phyloP scores from a whole-genome alignment of 1,140 invertebrate species.

The Gryllus bimaculatus region DNA sequence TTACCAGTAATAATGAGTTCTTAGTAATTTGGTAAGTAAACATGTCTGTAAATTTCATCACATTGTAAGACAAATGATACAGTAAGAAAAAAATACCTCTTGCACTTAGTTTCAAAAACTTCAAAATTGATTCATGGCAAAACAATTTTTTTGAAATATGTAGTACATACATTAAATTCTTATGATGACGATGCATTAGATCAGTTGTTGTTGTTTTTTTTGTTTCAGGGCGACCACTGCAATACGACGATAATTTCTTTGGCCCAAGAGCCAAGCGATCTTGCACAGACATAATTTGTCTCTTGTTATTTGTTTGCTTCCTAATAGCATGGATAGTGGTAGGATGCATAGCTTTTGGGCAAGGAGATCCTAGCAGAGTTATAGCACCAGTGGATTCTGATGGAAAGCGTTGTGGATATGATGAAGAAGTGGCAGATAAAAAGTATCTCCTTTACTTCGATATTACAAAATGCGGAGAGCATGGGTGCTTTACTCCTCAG shows the following conservation, averaged over 20 bases:
- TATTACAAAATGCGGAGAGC: conserved; percentile 59
- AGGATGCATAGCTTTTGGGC: conserved; percentile 51
- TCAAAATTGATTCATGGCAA: too few relatives aligned
- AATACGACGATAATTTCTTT: conserved; percentile 65
- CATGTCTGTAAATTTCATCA: too few relatives aligned
- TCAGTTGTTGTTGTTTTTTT: conserved; percentile 7
- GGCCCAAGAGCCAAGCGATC: conserved; percentile 66
- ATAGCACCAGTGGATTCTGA: conserved; percentile 69
- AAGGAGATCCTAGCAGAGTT: conserved; percentile 68
- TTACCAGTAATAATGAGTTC: too few relatives aligned
- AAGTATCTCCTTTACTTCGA: conserved; percentile 78
- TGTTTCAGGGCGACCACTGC: conserved; percentile 50
- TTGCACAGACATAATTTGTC: conserved; percentile 82
- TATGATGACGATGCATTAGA: too few relatives aligned
- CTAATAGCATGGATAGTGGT: conserved; percentile 64
- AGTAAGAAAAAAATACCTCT: too few relatives aligned
- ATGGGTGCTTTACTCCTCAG: conserved; percentile 76
- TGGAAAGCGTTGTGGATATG: conserved; percentile 68
- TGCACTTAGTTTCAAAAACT: too few relatives aligned
- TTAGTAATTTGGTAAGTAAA: too few relatives aligned
- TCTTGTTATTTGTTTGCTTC: conserved; percentile 73
- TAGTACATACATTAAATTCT: too few relatives aligned
- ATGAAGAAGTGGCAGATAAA: conserved; percentile 53
- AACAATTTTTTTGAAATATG: too few relatives aligned
- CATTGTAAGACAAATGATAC: too few relatives aligned